A percentile compares a stretch with the other conserved stretches of the same genome.
Evolutionary conservation across 1,140 invertebrate species (phyloP).

Genomic region (Stenopsyche tienmushanensis): DNA sequence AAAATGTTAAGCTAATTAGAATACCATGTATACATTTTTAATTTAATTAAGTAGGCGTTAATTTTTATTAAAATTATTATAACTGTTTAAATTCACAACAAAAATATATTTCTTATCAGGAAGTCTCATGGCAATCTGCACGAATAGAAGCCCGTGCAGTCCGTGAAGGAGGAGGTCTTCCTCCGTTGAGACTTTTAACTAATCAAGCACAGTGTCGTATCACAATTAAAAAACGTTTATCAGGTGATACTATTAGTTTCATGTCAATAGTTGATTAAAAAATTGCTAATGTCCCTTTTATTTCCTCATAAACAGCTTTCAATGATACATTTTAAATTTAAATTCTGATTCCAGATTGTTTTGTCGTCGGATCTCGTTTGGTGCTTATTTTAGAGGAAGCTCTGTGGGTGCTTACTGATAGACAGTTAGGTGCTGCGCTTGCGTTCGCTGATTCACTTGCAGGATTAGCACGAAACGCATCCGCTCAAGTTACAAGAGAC

Average conservation of each 20-base stretch:
- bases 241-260: no score
- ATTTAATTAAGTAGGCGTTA: background rate
- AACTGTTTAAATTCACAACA: no score
- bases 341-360: slow-evolving; percentile 73
- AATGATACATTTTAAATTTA: no score
- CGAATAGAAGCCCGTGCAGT: slow-evolving; percentile 90
- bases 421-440: slow-evolving; percentile 92
- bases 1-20: no score
- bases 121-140: slow-evolving; percentile 95
- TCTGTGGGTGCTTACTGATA: slow-evolving; percentile 97
- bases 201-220: slow-evolving; percentile 95
- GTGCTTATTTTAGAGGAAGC: slow-evolving; percentile 93
- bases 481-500: slow-evolving; percentile 76
- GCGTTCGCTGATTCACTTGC: slow-evolving; percentile 91
- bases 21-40: background rate
- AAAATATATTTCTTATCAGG: slow-evolving; percentile 51
- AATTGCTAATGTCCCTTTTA: no score
- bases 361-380: slow-evolving; percentile 87
- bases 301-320: no score
- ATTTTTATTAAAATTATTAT: background rate
- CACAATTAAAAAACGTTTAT: slow-evolving; percentile 91
- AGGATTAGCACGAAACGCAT: slow-evolving; percentile 81
- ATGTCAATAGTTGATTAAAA: no score
- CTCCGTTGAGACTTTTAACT: slow-evolving; percentile 89
- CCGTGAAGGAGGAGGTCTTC: slow-evolving; percentile 75